Evolutionary conservation across 2,888 invertebrate genomes (phyloP).

Genomic region (Oscheius sp.): DNA sequence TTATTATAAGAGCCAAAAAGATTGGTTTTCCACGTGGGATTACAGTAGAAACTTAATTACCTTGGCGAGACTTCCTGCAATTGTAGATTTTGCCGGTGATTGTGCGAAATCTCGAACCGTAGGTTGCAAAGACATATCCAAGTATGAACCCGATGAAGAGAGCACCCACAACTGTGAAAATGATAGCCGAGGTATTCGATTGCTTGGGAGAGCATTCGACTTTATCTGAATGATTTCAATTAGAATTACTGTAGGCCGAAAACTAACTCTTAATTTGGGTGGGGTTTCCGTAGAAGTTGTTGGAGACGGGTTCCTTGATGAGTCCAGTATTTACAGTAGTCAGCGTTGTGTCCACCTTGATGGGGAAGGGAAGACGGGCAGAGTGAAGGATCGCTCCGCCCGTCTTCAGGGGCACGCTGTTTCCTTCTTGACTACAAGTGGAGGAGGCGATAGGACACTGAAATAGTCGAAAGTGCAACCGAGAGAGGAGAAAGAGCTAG

Average conservation of each 20-base stretch:
- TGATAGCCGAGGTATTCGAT: no score
- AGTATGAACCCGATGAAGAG: no score
- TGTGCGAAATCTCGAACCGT: no score
- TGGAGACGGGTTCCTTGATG: background rate
- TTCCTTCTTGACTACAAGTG: background rate
- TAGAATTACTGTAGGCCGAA: background rate
- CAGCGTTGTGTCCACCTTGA: background rate
- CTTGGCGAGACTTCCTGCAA: no score
- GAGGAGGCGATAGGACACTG: constrained; percentile 7
- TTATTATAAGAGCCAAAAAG: no score
- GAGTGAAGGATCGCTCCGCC: background rate
- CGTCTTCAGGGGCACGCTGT: constrained; percentile 8
- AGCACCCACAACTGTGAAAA: no score
- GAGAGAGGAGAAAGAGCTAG: background rate
- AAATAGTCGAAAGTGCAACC: background rate
- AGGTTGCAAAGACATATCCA: no score
- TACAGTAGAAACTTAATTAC: no score
- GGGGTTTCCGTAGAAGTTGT: background rate
- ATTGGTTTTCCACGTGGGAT: no score
- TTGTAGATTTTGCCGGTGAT: no score
- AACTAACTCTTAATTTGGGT: background rate
- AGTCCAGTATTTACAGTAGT: background rate
- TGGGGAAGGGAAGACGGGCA: constrained; percentile 1
- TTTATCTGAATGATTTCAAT: no score
- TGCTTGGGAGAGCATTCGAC: no score